phyloP scores from a whole-genome alignment of 2,113 vertebrate genomes.

The Zosterops japonicus region DNA sequence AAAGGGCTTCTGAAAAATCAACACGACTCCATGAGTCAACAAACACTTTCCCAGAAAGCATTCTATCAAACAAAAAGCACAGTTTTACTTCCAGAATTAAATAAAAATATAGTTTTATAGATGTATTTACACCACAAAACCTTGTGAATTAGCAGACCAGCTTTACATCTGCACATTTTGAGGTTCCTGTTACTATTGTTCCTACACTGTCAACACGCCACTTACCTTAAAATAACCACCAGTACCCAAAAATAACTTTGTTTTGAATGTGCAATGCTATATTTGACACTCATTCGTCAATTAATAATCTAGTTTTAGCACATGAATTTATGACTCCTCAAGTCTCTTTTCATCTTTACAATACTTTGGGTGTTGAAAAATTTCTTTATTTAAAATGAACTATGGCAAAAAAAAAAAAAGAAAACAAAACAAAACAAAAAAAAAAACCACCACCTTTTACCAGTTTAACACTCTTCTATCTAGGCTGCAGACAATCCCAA shows the following conservation, averaged over 20 bases:
- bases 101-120: neutral
- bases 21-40: neutral
- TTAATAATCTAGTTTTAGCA: neutral
- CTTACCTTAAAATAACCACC: conserved; percentile 6
- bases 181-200: neutral
- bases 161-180: neutral
- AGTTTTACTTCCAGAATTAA: neutral
- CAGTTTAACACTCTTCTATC: neutral
- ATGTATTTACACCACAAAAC: neutral
- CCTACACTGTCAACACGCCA: neutral
- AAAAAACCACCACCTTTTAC: neutral
- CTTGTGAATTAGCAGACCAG: neutral
- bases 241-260: neutral
- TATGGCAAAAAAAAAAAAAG: neutral
- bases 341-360: neutral
- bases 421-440: too few species aligned
- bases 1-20: neutral
- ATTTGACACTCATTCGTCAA: neutral
- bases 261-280: neutral
- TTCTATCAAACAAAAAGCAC: neutral
- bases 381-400: neutral
- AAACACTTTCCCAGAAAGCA: neutral
- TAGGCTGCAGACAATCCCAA: neutral
- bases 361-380: neutral
- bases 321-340: neutral